Base-by-base conservation (phyloP, 1,140 invertebrate genomes). In the Adelges cooleyi region DNA sequence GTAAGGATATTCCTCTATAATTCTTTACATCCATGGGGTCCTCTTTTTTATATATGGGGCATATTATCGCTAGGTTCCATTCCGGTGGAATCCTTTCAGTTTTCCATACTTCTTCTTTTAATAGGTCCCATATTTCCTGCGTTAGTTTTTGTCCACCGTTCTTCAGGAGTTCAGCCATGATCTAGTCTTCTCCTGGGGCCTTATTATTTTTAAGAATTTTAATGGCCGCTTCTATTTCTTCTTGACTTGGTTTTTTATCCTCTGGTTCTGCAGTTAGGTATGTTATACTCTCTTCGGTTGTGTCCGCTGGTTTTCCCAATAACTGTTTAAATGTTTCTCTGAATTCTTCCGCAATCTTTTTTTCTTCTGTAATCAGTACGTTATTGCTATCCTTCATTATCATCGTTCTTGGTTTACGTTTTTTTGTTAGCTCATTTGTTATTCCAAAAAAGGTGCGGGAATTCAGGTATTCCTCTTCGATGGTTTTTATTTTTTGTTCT, bases 181-280 rank as follows among this genome's bases (percentile, higher is more conserved):
- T n/a, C n/a, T n/a, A n/a, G n/a, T n/a, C n/a, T 15, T 29, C 20
- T 52, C 71, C 71, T 20, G 68, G 65, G 22, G 71, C 65, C 59
- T 69, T 69, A 11, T 70, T 69, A 40, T 67, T 69, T 40, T 59
- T 42, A 27, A 70, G 53, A 6, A 65, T 56, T 29, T 67, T 69
- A 29, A 69, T 66, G 23, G 66, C 52, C 22, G 17, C 44, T 27
- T 17, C 13, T 27, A 67, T 33, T 46, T 68, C 67, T 44, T 52
- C 53, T 33, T 29, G 10, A 29, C 38, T 53, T 33, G 67, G 66
- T 29, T 22, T 17, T 53, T 53, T 36, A 53, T 53, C 51, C 33
- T 53, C 51, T 53, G 33, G 51, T 53, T 53, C 51, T 36, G 51
- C 51, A 29, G 27, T 67, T 46, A 42, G 44, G 51, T 62, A 53